These are phyloP conservation scores for Andrena praecox DNA, from an alignment of 2,888 invertebrate genomes.

Conservation along the genomic window DNA sequence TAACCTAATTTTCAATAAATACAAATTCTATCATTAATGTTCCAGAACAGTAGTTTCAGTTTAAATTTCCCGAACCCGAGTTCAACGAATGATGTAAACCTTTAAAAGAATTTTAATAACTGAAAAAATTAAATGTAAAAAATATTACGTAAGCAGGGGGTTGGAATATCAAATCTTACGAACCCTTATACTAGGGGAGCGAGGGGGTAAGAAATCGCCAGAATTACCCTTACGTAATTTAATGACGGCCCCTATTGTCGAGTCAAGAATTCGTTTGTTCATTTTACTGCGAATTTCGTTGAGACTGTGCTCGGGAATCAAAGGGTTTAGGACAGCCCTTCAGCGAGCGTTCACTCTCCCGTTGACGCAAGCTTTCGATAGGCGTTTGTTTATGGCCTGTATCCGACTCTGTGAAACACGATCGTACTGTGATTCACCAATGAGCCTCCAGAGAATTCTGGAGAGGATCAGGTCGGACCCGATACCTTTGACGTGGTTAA, in stretches of 20 bases:
- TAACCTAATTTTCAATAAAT: too few species aligned
- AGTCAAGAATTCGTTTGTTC: neutral
- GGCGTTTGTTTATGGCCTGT: slow-evolving; percentile 51
- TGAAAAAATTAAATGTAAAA: too few species aligned
- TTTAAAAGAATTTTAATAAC: too few species aligned
- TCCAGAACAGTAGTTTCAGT: too few species aligned
- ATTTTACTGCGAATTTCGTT: neutral
- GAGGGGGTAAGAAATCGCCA: neutral
- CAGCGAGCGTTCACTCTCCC: neutral
- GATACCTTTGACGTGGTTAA: slow-evolving; percentile 58
- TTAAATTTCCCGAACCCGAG: too few species aligned
- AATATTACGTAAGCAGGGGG: too few species aligned
- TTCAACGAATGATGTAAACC: too few species aligned
- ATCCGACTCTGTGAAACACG: slow-evolving; percentile 58
- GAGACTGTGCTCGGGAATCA: neutral
- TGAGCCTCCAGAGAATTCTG: slow-evolving; percentile 56
- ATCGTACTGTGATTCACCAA: slow-evolving; percentile 61
- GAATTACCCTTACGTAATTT: too few species aligned
- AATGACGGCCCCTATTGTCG: neutral
- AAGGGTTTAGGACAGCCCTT: neutral
- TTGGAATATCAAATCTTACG: too few species aligned
- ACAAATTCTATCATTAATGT: too few species aligned
- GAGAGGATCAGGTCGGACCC: slow-evolving; percentile 37
- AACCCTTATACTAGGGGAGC: too few species aligned
- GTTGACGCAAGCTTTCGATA: slow-evolving; percentile 48